Evolutionary conservation across 2,797 vertebrate species (phyloP).

Genomic region (Picus viridis): DNA sequence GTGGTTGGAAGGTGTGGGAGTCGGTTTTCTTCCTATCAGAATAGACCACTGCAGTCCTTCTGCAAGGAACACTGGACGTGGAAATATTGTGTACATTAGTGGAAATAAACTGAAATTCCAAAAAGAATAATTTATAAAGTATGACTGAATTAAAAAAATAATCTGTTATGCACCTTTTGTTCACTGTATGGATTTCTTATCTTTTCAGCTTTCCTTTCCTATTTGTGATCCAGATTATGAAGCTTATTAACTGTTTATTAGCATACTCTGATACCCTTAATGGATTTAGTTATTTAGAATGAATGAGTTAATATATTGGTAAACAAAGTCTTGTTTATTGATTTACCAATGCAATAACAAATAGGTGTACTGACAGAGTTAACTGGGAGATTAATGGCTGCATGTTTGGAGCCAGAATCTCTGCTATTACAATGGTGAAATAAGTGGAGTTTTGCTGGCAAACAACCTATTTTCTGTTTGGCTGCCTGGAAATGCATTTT

Average conservation of each 20-base stretch:
- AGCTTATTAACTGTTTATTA: not conserved
- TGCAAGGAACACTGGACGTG: not conserved
- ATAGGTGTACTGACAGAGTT: not conserved
- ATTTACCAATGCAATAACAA: not conserved
- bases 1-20: not conserved
- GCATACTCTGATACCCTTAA: not conserved
- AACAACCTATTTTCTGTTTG: conserved; percentile 19
- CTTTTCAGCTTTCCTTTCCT: conserved; percentile 19
- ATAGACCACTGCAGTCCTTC: not conserved
- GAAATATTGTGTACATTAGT: not conserved
- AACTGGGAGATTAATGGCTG: not conserved
- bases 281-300: not conserved
- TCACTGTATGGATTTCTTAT: conserved; percentile 16
- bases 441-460: conserved; percentile 8
- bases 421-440: not conserved
- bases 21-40: not conserved
- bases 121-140: not conserved
- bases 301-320: not conserved
- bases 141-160: not conserved
- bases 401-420: conserved; percentile 9
- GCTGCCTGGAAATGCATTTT: conserved; percentile 10
- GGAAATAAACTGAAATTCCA: not conserved
- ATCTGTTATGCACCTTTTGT: not conserved
- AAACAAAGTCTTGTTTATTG: not conserved
- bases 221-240: not conserved